Percentiles rank a stretch among this genome's conserved stretches.
These are phyloP conservation scores for Aporophyla nigra DNA, from an alignment of 2,888 invertebrate genomes.

Conservation along the genomic window DNA sequence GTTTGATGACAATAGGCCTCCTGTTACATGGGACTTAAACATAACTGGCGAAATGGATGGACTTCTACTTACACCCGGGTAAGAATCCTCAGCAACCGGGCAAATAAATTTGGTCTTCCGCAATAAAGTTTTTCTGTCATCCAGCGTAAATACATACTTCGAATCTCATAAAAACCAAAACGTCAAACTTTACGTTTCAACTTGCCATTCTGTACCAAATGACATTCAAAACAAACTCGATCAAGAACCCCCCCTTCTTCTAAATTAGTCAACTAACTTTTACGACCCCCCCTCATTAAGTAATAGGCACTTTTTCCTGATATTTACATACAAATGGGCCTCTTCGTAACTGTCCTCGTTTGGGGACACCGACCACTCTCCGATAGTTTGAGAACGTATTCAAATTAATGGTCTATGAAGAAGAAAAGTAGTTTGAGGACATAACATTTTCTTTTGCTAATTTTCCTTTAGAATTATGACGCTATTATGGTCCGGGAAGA, in stretches of 20 bases:
- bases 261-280: conserved; percentile 57
- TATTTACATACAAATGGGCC: conserved; percentile 63
- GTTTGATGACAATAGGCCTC: background rate
- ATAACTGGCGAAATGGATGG: too few species aligned
- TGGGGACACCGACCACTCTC: conserved; percentile 21
- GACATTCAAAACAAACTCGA: conserved; percentile 42
- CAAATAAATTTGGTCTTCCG: background rate
- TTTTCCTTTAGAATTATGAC: conserved; percentile 53
- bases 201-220: conserved; percentile 18
- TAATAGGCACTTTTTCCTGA: conserved; percentile 49
- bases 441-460: conserved; percentile 47
- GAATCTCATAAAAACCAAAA: conserved; percentile 35
- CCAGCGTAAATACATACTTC: conserved; percentile 16
- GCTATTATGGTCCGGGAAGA: conserved; percentile 31
- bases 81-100: background rate
- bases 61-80: too few species aligned
- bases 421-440: conserved; percentile 37
- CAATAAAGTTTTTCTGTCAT: conserved; percentile 18
- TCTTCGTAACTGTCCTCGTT: conserved; percentile 38
- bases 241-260: conserved; percentile 1
- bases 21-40: too few species aligned
- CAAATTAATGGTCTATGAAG: conserved; percentile 46
- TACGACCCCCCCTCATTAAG: conserved; percentile 48
- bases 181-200: conserved; percentile 28
- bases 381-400: conserved; percentile 53